Conservation (phyloP, 1,140 invertebrate genomes). For the Tetramorium parvispinum region DNA sequence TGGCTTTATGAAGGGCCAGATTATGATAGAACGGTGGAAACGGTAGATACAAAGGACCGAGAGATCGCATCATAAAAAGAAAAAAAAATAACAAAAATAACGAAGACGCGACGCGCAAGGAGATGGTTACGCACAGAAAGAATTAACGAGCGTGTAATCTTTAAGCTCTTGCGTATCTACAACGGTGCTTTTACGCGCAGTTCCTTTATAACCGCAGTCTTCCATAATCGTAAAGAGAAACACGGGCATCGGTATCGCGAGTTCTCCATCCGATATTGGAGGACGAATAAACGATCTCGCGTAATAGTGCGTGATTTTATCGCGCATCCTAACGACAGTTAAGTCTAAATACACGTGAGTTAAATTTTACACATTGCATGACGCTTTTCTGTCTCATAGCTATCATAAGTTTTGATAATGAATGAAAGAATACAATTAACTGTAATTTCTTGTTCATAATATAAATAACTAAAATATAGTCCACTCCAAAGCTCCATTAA, state of each 20-base stretch:
- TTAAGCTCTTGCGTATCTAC: slow-evolving; percentile 56
- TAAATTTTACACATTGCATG: background rate
- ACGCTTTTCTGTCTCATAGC: background rate
- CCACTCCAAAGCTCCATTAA: background rate
- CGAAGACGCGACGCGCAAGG: background rate
- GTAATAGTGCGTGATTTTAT: slow-evolving; percentile 37
- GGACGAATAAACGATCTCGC: background rate
- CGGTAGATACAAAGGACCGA: slow-evolving; percentile 35
- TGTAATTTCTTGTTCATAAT: background rate
- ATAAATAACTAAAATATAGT: background rate
- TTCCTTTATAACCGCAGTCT: slow-evolving; percentile 65
- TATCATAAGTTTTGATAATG: background rate
- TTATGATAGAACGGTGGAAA: slow-evolving; percentile 7
- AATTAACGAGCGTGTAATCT: slow-evolving; percentile 70
- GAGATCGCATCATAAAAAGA: slow-evolving; percentile 29
- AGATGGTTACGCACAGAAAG: slow-evolving; percentile 32
- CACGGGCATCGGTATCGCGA: slow-evolving; percentile 15
- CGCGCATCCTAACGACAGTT: background rate
- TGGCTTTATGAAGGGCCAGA: slow-evolving; percentile 4
- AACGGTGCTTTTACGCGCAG: slow-evolving; percentile 68
- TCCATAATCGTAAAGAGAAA: slow-evolving; percentile 71
- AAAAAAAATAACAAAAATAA: slow-evolving; percentile 56
- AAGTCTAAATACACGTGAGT: background rate
- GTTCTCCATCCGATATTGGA: slow-evolving; percentile 30
- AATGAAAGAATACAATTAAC: slow-evolving; percentile 12